phyloP scores from a whole-genome alignment of 2,888 invertebrate species.

The Halocaridina rubra region DNA sequence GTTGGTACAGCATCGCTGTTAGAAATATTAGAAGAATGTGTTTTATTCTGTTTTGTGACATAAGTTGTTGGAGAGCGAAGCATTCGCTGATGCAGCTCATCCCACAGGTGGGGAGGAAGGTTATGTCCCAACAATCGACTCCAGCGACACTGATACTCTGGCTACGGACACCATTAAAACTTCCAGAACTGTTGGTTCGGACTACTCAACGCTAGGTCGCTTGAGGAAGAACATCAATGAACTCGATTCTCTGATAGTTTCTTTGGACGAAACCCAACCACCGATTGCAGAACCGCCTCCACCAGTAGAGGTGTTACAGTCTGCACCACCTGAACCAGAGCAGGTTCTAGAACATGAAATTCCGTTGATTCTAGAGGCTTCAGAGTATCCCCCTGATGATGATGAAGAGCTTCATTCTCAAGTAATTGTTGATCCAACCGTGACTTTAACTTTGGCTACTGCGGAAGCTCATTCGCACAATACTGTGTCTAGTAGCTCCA shows the following conservation, averaged over 20 bases:
- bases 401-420: background rate
- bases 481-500: no score
- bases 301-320: background rate
- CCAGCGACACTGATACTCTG: constrained; percentile 44
- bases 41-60: no score
- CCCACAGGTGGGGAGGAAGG: constrained; percentile 39
- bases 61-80: no score
- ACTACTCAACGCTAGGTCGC: constrained; percentile 56
- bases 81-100: constrained; percentile 5
- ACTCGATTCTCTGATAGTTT: constrained; percentile 59
- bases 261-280: constrained; percentile 54
- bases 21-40: no score
- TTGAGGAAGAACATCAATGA: constrained; percentile 64
- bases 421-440: background rate
- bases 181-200: constrained; percentile 28
- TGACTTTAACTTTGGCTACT: constrained; percentile 6
- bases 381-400: background rate
- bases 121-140: constrained; percentile 25
- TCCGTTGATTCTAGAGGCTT: background rate
- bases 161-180: constrained; percentile 27
- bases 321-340: background rate
- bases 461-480: background rate
- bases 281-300: background rate
- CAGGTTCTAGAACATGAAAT: background rate
- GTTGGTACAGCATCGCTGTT: no score